A percentile compares a stretch with the other conserved stretches of the same genome.
Evolutionary conservation across 2,888 invertebrate genomes (phyloP).

Genomic region (Octodonta nipae): DNA sequence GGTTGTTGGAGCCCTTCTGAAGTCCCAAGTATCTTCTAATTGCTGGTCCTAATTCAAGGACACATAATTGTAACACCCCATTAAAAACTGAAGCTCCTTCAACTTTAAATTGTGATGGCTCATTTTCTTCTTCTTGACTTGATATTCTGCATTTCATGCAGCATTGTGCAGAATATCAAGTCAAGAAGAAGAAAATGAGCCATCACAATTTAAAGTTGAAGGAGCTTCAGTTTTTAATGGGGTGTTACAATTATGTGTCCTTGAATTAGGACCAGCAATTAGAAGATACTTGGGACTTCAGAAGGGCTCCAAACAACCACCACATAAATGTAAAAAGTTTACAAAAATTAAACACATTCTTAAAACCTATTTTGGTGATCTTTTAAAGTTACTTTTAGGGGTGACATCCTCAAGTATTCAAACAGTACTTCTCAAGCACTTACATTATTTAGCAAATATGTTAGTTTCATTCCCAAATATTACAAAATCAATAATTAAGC

Average conservation of each 20-base stretch:
- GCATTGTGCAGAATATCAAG: slow-evolving; percentile 55
- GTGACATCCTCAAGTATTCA: slow-evolving; percentile 73
- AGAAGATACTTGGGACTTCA: slow-evolving; percentile 51
- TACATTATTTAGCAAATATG: slow-evolving; percentile 74
- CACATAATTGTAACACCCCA: slow-evolving; percentile 76
- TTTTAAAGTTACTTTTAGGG: slow-evolving; percentile 63
- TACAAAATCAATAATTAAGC: slow-evolving; percentile 62
- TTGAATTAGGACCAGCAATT: slow-evolving; percentile 66
- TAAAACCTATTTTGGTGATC: slow-evolving; percentile 63
- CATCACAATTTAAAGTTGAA: slow-evolving; percentile 53
- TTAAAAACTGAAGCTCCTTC: slow-evolving; percentile 74
- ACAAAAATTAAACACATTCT: slow-evolving; percentile 59
- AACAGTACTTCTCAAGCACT: slow-evolving; percentile 71
- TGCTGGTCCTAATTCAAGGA: slow-evolving; percentile 66
- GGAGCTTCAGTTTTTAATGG: slow-evolving; percentile 74
- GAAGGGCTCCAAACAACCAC: slow-evolving; percentile 47
- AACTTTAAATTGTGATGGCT: no score
- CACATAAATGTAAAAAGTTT: slow-evolving; percentile 73
- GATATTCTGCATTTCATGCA: slow-evolving; percentile 72
- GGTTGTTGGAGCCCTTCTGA: slow-evolving; percentile 45
- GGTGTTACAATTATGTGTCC: slow-evolving; percentile 74
- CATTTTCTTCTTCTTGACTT: no score
- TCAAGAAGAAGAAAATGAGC: slow-evolving; percentile 35
- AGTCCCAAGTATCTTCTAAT: slow-evolving; percentile 54
- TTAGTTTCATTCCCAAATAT: slow-evolving; percentile 61